Conservation (phyloP, 2,797 vertebrate species). For the Pangasius djambal region DNA sequence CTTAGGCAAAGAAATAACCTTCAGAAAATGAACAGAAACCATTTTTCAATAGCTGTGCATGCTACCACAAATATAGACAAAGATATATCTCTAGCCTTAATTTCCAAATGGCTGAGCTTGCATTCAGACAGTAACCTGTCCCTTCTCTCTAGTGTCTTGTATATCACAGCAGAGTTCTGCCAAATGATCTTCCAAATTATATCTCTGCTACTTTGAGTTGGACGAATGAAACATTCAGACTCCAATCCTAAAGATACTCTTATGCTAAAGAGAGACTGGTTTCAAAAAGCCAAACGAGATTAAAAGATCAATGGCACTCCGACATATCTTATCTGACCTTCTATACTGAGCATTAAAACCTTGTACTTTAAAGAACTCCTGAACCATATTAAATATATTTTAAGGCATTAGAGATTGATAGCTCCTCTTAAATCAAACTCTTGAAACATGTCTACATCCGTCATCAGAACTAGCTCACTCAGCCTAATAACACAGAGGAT, state of each 20-base stretch:
- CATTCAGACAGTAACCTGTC: background rate
- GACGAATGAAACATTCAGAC: background rate
- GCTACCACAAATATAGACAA: background rate
- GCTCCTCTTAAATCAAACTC: background rate
- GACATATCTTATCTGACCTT: conserved; percentile 1
- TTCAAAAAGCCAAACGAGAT: background rate
- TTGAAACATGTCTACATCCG: background rate
- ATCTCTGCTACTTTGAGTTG: background rate
- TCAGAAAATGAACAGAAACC: background rate
- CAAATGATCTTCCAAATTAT: background rate
- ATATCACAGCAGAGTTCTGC: conserved; percentile 8
- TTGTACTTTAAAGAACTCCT: background rate
- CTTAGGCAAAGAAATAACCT: background rate
- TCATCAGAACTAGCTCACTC: background rate
- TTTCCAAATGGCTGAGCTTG: background rate
- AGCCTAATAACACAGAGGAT: background rate
- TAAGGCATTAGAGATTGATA: too few relatives aligned
- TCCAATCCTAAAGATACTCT: background rate
- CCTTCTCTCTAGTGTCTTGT: conserved; percentile 20
- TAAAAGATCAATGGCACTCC: background rate
- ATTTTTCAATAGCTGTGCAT: background rate
- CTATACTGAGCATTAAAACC: background rate
- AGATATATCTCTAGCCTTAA: background rate
- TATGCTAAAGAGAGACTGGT: background rate
- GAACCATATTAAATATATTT: background rate